Percentiles rank a stretch among this genome's conserved stretches.
These are phyloP conservation scores for Chlorops oryzae DNA, from an alignment of 1,140 invertebrate species.

Conservation along the genomic window DNA sequence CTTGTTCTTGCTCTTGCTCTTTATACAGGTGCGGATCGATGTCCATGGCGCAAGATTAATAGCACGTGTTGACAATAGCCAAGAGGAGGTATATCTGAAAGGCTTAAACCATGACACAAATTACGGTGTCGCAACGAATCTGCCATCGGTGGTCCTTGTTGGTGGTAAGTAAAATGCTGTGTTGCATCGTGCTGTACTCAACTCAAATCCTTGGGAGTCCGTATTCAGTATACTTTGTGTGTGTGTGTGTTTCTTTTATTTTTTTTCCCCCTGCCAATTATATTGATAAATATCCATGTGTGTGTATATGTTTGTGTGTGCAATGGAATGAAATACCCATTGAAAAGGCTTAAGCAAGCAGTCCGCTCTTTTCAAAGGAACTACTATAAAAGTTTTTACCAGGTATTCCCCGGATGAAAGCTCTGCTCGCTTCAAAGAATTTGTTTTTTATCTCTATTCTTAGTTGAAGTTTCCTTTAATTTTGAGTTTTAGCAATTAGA, in stretches of 20 bases:
- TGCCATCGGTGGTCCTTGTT: conserved; percentile 79
- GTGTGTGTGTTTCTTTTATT: conserved; percentile 4
- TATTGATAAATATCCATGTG: no score
- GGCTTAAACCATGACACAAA: conserved; percentile 72
- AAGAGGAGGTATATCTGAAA: conserved; percentile 70
- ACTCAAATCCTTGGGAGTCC: conserved; percentile 33
- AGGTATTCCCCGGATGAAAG: no score
- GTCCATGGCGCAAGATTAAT: conserved; percentile 72
- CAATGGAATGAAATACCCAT: no score
- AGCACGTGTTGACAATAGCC: conserved; percentile 74
- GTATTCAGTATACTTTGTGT: conserved; percentile 16
- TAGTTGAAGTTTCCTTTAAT: no score
- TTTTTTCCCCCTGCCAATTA: no score
- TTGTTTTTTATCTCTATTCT: no score
- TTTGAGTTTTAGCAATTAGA: no score
- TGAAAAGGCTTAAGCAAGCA: no score
- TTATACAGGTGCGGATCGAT: conserved; percentile 65
- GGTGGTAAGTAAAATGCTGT: conserved; percentile 62
- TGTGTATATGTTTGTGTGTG: no score
- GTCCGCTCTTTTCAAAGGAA: no score
- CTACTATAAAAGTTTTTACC: no score
- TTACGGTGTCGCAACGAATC: conserved; percentile 75
- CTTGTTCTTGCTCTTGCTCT: conserved; percentile 1
- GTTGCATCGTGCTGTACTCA: background rate
- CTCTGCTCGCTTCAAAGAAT: no score